Evolutionary conservation across 1,140 invertebrate genomes (phyloP).

Genomic region (Tetramorium alpestre): DNA sequence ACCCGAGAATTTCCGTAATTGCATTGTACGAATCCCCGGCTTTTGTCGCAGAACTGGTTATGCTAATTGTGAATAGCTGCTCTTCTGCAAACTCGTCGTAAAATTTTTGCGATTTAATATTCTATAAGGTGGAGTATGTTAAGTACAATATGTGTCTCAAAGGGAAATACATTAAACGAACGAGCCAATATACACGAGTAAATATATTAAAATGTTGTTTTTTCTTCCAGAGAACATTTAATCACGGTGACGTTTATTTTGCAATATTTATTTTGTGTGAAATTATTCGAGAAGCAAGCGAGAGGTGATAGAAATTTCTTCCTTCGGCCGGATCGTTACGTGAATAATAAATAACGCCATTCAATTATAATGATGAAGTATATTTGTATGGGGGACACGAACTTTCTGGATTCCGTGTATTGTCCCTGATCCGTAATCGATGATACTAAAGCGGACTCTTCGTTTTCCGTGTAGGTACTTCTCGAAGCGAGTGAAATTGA

Average conservation of each 20-base stretch:
- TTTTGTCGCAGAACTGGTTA: neutral
- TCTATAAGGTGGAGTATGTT: neutral
- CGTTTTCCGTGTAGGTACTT: neutral
- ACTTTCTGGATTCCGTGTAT: neutral
- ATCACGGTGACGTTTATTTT: neutral
- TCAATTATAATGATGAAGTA: neutral
- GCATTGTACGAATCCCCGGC: neutral
- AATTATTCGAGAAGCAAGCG: neutral
- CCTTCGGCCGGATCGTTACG: neutral
- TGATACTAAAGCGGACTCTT: neutral
- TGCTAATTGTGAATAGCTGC: neutral
- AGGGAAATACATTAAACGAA: neutral
- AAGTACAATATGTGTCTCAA: neutral
- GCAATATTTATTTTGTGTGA: neutral
- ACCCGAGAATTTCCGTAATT: conserved; percentile 12
- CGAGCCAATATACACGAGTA: neutral
- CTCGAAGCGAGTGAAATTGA: conserved; percentile 1
- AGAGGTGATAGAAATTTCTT: neutral
- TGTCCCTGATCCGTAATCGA: neutral
- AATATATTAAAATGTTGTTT: neutral
- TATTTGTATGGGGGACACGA: neutral
- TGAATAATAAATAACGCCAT: neutral
- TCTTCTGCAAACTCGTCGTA: neutral
- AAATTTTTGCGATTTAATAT: neutral
- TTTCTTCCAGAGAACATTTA: neutral